Percentiles rank a stretch among this genome's conserved stretches.
phyloP scores from a whole-genome alignment of 2,888 invertebrate species.

The Norana najaformis region DNA sequence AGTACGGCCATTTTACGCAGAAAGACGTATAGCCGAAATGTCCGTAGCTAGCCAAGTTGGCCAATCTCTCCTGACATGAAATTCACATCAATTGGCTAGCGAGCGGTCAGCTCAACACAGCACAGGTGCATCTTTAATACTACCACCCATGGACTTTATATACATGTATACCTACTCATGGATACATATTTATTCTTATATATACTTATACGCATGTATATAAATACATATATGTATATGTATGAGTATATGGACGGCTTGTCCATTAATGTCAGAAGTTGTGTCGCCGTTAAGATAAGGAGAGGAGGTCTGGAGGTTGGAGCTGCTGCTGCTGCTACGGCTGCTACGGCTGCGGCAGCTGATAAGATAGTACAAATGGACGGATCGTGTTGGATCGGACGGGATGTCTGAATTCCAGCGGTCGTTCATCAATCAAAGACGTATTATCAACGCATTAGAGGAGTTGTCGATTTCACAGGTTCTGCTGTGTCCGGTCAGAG shows the following conservation, averaged over 20 bases:
- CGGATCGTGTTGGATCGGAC: constrained; percentile 16
- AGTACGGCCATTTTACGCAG: neutral
- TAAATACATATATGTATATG: neutral
- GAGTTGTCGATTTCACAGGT: constrained; percentile 23
- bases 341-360: neutral
- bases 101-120: neutral
- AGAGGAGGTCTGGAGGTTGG: constrained; percentile 16
- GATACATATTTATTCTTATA: no score
- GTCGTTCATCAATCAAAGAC: neutral
- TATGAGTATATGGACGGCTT: neutral
- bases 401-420: neutral
- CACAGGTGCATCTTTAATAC: neutral
- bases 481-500: neutral
- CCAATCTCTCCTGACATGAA: neutral
- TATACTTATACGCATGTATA: neutral
- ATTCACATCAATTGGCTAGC: neutral
- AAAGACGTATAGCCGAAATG: neutral
- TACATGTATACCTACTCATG: neutral
- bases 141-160: neutral
- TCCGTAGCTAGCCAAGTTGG: neutral
- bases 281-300: constrained; percentile 22
- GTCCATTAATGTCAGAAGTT: constrained; percentile 25
- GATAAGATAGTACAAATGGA: constrained; percentile 21
- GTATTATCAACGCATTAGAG: constrained; percentile 22
- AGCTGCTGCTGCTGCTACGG: neutral